Conservation (phyloP, 2,888 invertebrate species). For the Dasypolia templi region DNA sequence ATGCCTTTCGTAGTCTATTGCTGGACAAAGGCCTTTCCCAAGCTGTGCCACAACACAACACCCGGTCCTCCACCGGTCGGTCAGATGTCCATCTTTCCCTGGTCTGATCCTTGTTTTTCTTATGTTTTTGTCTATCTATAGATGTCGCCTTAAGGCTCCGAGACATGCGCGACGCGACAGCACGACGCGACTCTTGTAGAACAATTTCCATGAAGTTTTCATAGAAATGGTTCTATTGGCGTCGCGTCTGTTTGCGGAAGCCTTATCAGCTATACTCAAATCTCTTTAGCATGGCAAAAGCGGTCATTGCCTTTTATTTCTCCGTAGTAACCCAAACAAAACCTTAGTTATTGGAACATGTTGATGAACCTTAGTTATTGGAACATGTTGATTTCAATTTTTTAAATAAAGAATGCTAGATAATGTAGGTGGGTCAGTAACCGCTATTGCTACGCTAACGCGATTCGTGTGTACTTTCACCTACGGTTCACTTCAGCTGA, state of each 20-base stretch:
- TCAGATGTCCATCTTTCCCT: neutral
- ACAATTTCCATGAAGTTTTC: too few species aligned
- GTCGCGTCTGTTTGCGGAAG: too few species aligned
- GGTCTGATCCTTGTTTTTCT: neutral
- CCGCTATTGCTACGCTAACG: neutral
- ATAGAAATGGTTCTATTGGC: too few species aligned
- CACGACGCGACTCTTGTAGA: too few species aligned
- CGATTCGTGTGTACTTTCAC: neutral
- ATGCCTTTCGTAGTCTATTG: neutral
- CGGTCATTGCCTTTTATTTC: neutral
- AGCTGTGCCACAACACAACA: neutral
- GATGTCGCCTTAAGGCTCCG: neutral
- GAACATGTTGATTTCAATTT: neutral
- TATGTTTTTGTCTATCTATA: neutral
- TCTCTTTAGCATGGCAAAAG: neutral
- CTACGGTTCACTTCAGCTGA: conserved; percentile 14
- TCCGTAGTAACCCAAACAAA: neutral
- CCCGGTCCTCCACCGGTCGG: neutral
- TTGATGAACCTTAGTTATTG: neutral
- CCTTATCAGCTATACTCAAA: neutral
- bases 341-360: neutral
- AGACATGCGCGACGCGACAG: too few species aligned
- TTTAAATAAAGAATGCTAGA: neutral
- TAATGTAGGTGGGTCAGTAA: neutral
- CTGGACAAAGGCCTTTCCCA: neutral